Percentiles rank a stretch among this genome's conserved stretches.
Conservation (phyloP, 2,797 vertebrate genomes). For the Typhlichthys eigenmanni region DNA sequence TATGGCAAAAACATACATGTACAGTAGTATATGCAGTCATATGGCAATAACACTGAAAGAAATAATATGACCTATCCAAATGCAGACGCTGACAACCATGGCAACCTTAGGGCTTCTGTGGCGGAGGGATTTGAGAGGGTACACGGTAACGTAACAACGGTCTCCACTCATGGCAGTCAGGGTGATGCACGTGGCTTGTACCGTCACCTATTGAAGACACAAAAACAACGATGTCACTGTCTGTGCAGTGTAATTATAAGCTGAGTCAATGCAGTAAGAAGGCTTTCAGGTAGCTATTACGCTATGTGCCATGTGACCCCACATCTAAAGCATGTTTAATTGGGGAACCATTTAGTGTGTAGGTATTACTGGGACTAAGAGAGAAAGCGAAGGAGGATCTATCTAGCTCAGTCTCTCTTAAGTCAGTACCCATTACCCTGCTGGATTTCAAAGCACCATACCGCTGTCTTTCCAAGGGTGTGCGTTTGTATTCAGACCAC, state of each 20-base stretch:
- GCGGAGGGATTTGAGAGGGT: conserved; percentile 81
- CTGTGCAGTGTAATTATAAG: neutral
- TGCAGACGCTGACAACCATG: conserved; percentile 82
- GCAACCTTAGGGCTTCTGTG: conserved; percentile 80
- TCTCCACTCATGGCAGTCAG: conserved; percentile 85
- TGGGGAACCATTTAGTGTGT: neutral
- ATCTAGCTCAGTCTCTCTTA: neutral
- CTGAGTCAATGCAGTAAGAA: no score
- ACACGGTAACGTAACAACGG: conserved; percentile 82
- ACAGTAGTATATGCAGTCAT: neutral
- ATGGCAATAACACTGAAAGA: neutral
- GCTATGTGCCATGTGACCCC: neutral
- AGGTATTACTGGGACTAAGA: neutral
- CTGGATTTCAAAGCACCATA: conserved; percentile 17
- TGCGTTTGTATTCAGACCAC: neutral
- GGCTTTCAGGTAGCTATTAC: no score
- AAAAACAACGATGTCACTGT: neutral
- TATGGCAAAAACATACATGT: neutral
- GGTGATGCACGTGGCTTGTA: conserved; percentile 84
- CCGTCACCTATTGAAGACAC: conserved; percentile 73
- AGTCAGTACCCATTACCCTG: conserved; percentile 36
- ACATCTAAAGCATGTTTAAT: neutral
- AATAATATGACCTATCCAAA: conserved; percentile 77
- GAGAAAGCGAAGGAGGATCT: neutral
- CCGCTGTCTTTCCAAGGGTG: conserved; percentile 38